Conservation (phyloP, 2,888 invertebrate genomes). For the Cataglyphis cursor region DNA sequence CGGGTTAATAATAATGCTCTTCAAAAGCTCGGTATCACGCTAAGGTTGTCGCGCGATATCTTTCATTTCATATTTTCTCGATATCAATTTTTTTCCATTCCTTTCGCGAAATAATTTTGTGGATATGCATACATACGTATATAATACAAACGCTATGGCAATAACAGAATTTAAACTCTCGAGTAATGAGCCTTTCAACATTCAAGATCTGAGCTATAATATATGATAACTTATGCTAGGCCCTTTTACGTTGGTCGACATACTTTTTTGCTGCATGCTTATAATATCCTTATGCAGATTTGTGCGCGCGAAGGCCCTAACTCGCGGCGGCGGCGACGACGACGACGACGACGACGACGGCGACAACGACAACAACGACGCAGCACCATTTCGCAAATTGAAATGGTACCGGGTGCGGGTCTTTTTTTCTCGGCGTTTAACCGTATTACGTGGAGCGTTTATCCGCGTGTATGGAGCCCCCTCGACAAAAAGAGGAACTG, state of each 20-base stretch:
- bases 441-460: slow-evolving; percentile 78
- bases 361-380: slow-evolving; percentile 23
- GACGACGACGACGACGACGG: slow-evolving; percentile 18
- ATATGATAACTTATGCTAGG: slow-evolving; percentile 5
- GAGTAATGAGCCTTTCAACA: slow-evolving; percentile 14
- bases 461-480: slow-evolving; percentile 74
- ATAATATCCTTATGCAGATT: slow-evolving; percentile 38
- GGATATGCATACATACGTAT: background rate
- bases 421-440: slow-evolving; percentile 72
- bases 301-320: slow-evolving; percentile 25
- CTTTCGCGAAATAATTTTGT: background rate
- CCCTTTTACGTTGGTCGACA: slow-evolving; percentile 12
- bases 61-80: slow-evolving; percentile 2
- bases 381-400: slow-evolving; percentile 77
- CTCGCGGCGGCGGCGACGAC: slow-evolving; percentile 17
- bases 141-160: background rate
- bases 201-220: slow-evolving; percentile 3
- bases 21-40: background rate
- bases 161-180: background rate
- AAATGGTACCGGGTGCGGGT: slow-evolving; percentile 71
- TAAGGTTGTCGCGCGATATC: slow-evolving; percentile 19
- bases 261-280: background rate
- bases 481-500: slow-evolving; percentile 77
- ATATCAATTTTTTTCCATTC: background rate
- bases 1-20: slow-evolving; percentile 28